Conservation (phyloP, 1,140 invertebrate species). For the Cydia strobilella region DNA sequence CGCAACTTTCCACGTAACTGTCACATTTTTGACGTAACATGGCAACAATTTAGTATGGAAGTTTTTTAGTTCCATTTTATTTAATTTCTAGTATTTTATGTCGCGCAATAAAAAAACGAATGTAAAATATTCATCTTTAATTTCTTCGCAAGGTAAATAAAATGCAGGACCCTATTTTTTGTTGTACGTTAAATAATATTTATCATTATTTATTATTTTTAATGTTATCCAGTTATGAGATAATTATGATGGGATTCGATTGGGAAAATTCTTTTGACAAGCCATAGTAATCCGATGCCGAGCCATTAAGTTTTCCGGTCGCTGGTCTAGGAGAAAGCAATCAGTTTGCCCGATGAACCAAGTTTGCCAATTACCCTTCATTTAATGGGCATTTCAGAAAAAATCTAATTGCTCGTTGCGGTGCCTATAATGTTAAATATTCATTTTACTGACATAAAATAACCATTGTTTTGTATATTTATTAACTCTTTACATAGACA, state of each 20-base stretch:
- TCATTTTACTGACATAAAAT: too few relatives aligned
- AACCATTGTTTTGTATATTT: too few relatives aligned
- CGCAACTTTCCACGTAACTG: too few relatives aligned
- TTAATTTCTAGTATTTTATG: too few relatives aligned
- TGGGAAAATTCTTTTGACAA: conserved; percentile 1
- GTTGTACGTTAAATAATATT: neutral
- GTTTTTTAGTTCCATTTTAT: too few relatives aligned
- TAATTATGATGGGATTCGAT: neutral
- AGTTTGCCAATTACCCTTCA: conserved; percentile 60
- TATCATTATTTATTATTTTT: neutral
- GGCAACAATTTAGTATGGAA: too few relatives aligned
- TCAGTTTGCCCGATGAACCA: conserved; percentile 63
- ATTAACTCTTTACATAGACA: too few relatives aligned
- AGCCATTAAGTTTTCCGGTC: conserved; percentile 57
- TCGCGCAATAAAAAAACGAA: too few relatives aligned
- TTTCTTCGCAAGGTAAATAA: too few relatives aligned
- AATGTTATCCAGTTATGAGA: neutral
- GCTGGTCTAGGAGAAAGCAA: conserved; percentile 53
- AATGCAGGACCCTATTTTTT: too few relatives aligned
- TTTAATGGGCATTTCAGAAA: conserved; percentile 60
- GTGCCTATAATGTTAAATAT: neutral
- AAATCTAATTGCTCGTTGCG: conserved; percentile 28
- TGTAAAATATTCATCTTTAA: too few relatives aligned
- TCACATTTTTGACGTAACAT: too few relatives aligned
- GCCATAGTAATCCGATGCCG: conserved; percentile 35